Evolutionary conservation across 1,140 invertebrate species (phyloP).

Genomic region (honey bee (Apis mellifera)): Amel_HAv3.1 CM009943.2:5322001-5322500

Average conservation of each 20-base stretch:
- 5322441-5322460: slow-evolving; percentile 77
- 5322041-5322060: slow-evolving; percentile 1
- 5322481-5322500: slow-evolving; percentile 71
- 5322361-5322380: slow-evolving; percentile 67
- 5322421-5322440: slow-evolving; percentile 71
- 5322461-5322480: slow-evolving; percentile 77
- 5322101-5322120: no score
- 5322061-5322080: background rate
- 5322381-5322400: slow-evolving; percentile 62
- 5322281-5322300: background rate
- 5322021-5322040: slow-evolving; percentile 1
- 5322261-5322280: no score
- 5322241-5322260: no score
- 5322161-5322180: background rate
- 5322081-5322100: background rate
- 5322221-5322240: no score
- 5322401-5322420: slow-evolving; percentile 57
- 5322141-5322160: background rate
- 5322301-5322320: no score
- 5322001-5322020: slow-evolving; percentile 20
- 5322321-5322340: slow-evolving; percentile 11
- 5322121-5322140: background rate
- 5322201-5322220: no score
- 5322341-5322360: slow-evolving; percentile 58
- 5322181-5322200: no score